Percentiles rank a stretch among this genome's conserved stretches.
These are phyloP conservation scores for Heliconius nattereri DNA, from an alignment of 1,140 invertebrate genomes.

Conservation along the genomic window DNA sequence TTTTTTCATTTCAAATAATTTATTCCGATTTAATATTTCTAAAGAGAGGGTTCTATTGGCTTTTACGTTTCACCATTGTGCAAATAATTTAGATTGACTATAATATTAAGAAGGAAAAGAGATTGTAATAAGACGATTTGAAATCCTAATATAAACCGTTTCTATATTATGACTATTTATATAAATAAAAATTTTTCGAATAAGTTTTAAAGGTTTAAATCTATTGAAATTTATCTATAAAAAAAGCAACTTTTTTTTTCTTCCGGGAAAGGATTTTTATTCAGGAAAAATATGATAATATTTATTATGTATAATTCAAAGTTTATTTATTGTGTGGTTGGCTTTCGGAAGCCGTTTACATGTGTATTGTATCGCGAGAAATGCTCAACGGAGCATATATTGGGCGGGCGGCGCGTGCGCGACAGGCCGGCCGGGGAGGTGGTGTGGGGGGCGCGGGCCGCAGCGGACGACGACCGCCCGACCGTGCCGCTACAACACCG, in stretches of 20 bases:
- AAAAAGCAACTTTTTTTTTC: background rate
- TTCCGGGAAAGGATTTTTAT: background rate
- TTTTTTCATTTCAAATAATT: constrained; percentile 60
- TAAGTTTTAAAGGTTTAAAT: no score
- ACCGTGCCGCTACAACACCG: constrained; percentile 47
- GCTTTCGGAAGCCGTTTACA: constrained; percentile 68
- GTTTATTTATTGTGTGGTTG: constrained; percentile 34
- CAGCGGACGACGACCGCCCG: constrained; percentile 65
- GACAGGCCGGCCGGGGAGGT: constrained; percentile 59
- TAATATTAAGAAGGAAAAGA: background rate
- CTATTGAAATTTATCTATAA: no score
- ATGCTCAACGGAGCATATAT: constrained; percentile 64
- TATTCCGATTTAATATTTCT: constrained; percentile 69
- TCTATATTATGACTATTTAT: no score
- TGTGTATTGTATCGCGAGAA: constrained; percentile 65
- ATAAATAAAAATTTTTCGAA: no score
- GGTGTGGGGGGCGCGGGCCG: constrained; percentile 55
- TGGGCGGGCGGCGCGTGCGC: constrained; percentile 77
- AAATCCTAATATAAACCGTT: no score
- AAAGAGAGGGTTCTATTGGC: constrained; percentile 56
- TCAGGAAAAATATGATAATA: background rate
- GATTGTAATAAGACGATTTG: background rate
- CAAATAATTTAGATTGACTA: constrained; percentile 35
- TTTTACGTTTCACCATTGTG: constrained; percentile 48
- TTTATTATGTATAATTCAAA: background rate